Base-by-base conservation (phyloP, 92 coral and sea anemone species). In the Palythoa caribaeorum region DNA sequence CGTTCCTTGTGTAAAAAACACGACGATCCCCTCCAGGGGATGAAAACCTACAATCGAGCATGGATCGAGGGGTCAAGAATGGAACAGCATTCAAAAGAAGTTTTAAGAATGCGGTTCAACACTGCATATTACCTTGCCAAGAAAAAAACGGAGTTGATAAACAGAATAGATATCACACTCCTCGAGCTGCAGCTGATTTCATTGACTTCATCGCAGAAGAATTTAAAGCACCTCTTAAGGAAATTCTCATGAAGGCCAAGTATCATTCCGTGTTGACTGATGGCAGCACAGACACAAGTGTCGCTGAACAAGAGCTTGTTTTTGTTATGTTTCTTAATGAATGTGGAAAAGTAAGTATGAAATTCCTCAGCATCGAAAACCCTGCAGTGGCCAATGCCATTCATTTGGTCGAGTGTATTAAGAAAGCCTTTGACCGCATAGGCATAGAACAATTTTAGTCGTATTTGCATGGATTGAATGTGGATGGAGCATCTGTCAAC, bases 401-500 rank as follows among this genome's bases (percentile, higher is more conserved):
- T 3, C 16, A n/a, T 9, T n/a, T 62, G 69, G 15, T 9, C 16
- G 69, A 62, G 15, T 14, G 16, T 9, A 62, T 62, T n/a, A 62
- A 62, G 15, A 14, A 9, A 9, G 21, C 69, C 20, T 62, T 62
- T 62, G 15, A n/a, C 69, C 10, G 20, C 10, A 66, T 40, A 20
- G 87, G 78, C 21, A 6, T 83, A 36, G 38, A 28, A 66, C 80
- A 83, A 20, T 83, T 83, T 37, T 6, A 35, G 9, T 39, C 21
- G 0, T 38, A 19, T 13, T 44, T 83, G 14, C 37, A 28, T 83
- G 87, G 87, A 4, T 28, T 87, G 7, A 76, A 76, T 77, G 89
- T 76, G 10, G 89, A 87, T 63, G 89, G 89, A 1, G 89, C 84
- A 9, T 55, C 84, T 16, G 89, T 76, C 14, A 87, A 87, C 52